A percentile compares a stretch with the other conserved stretches of the same genome.
Conservation (phyloP, 2,113 vertebrate species). For the Cyprinus carpio region DNA sequence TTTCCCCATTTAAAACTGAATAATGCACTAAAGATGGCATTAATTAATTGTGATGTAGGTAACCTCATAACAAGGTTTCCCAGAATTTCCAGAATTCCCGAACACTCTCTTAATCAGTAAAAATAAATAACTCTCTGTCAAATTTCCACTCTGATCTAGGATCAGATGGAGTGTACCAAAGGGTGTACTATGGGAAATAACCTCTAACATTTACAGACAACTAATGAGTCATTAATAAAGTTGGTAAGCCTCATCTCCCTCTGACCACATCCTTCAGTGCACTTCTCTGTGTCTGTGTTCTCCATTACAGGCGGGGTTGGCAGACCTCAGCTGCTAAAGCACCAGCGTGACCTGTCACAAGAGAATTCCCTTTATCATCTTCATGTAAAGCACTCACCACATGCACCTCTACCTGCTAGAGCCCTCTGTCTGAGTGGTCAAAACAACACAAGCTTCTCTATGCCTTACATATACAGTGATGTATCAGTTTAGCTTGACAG, state of each 20-base stretch:
- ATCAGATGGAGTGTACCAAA: background rate
- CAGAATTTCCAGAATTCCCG: background rate
- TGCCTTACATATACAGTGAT: background rate
- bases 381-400: slow-evolving; percentile 9
- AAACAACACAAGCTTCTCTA: background rate
- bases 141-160: background rate
- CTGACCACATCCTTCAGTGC: slow-evolving; percentile 53
- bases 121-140: background rate
- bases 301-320: slow-evolving; percentile 62
- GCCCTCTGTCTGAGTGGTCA: background rate
- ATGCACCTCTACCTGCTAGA: slow-evolving; percentile 20
- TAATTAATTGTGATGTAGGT: background rate
- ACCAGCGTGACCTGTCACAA: slow-evolving; percentile 61
- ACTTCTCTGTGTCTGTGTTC: slow-evolving; percentile 65
- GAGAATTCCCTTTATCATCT: slow-evolving; percentile 48
- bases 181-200: background rate
- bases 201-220: background rate
- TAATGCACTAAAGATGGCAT: background rate
- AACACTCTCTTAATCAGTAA: background rate
- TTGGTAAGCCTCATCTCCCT: slow-evolving; percentile 28
- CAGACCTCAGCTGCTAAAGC: slow-evolving; percentile 60
- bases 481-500: background rate
- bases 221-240: slow-evolving; percentile 34
- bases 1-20: background rate
- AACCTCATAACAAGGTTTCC: background rate